Evolutionary conservation across 2,113 vertebrate species (phyloP), one percentile per base, ranked within the genome.

Genomic region (Periophthalmodon schlosseri): DNA sequence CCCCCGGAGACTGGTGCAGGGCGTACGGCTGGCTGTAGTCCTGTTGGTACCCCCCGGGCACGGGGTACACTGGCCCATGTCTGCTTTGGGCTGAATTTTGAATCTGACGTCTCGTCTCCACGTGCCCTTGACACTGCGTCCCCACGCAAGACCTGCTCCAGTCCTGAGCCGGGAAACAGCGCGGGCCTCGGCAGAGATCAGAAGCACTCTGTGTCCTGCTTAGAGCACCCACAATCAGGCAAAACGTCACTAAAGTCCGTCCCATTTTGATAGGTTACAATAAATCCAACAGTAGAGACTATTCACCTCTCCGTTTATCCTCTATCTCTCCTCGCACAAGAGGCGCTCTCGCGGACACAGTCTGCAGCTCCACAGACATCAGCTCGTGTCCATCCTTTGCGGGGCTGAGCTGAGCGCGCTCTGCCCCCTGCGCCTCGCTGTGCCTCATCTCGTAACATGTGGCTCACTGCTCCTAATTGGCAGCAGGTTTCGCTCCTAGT

Each of bases 391-490:
- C 79, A 82, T 71, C 20, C 79, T 70, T 60, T 70, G 50, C 78
- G 50, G 21, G 7, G 23, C 79, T 71, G 64, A 70, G 58, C 76
- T 50, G 21, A 8, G 28, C 33, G 11, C 61, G 67, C 72, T 86
- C 88, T 87, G 84, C 78, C 80, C 82, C 76, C 69, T 86, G 80
- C 80, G 86, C 88, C 80, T 76, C 80, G 77, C 69, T 85, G 68
- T 73, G 81, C 78, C 80, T 2, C 56, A 81, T 88, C 80, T 81
- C 65, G 83, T 82, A 87, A 92, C 93, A 91, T 92, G 88, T 89
- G 70, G 91, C 86, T 91, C 91, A 82, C 80, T 86, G 77, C 75
- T 84, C 82, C 86, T 94, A 94, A 95, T 94, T 93, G 93, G 90
- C 93, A 94, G 87, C 94, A 94, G 93, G 88, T 93, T 93, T 93